Conservation (phyloP, 2,888 invertebrate genomes). For the Anarsia innoxiella region DNA sequence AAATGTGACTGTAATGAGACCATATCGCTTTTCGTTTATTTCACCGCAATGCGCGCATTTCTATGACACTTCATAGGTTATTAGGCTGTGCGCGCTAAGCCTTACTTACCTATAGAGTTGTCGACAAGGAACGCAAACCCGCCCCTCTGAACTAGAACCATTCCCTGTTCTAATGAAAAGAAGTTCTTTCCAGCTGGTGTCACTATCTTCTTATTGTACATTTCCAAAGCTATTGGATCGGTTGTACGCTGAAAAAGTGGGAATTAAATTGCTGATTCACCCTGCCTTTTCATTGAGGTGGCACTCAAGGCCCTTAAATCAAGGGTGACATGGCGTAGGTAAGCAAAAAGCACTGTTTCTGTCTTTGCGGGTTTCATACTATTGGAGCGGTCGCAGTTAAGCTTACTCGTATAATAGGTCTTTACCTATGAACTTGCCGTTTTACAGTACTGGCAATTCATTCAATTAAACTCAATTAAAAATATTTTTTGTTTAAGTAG, state of each 20-base stretch:
- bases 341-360: too few relatives aligned
- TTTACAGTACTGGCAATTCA: too few relatives aligned
- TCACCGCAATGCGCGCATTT: not conserved
- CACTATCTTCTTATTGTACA: slow-evolving; percentile 76
- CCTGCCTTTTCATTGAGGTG: too few relatives aligned
- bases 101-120: slow-evolving; percentile 52
- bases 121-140: slow-evolving; percentile 83
- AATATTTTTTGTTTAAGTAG: too few relatives aligned
- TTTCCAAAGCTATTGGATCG: slow-evolving; percentile 74
- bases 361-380: too few relatives aligned
- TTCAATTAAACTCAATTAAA: too few relatives aligned
- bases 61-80: not conserved
- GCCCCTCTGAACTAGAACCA: slow-evolving; percentile 75
- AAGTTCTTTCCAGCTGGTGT: slow-evolving; percentile 51
- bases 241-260: slow-evolving; percentile 78
- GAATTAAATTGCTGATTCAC: too few relatives aligned
- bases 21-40: not conserved
- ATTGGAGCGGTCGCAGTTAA: too few relatives aligned
- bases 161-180: slow-evolving; percentile 70
- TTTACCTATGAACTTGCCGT: too few relatives aligned
- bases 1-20: not conserved
- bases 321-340: too few relatives aligned
- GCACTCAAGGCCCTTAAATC: too few relatives aligned
- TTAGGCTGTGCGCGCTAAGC: not conserved
- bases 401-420: too few relatives aligned